Conservation (phyloP, 1,140 invertebrate genomes). For the Macrotrachela quadricornifera region DNA sequence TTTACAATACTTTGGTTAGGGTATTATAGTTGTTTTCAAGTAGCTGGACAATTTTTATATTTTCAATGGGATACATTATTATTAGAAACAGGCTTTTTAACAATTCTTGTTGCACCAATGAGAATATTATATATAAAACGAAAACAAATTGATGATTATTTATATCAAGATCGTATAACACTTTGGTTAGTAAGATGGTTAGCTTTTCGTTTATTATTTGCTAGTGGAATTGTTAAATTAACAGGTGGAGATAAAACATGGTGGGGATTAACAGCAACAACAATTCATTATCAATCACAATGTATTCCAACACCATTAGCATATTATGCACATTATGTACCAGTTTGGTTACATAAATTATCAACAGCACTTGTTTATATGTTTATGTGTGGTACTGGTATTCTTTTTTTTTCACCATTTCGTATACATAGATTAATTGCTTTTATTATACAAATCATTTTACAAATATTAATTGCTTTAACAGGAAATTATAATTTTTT, state of each 20-base stretch:
- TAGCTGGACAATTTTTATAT: conserved; percentile 18
- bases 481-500: conserved; percentile 63
- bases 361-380: conserved; percentile 40
- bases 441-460: conserved; percentile 45
- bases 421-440: conserved; percentile 40
- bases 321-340: conserved; percentile 20
- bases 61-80: conserved; percentile 46
- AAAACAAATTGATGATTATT: conserved; percentile 25
- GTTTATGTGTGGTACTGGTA: conserved; percentile 46
- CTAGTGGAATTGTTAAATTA: conserved; percentile 51
- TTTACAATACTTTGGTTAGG: conserved; percentile 46
- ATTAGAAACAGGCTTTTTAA: conserved; percentile 52
- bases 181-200: conserved; percentile 56
- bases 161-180: conserved; percentile 30
- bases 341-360: conserved; percentile 41
- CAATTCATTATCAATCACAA: conserved; percentile 48
- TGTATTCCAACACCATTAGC: conserved; percentile 30
- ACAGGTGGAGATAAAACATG: conserved; percentile 51
- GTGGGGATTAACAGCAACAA: conserved; percentile 56
- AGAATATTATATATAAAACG: conserved; percentile 19
- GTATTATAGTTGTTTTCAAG: conserved; percentile 52
- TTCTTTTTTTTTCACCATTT: conserved; percentile 55
- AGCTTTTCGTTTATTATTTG: conserved; percentile 53
- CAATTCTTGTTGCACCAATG: conserved; percentile 46
- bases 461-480: conserved; percentile 48